Base-by-base conservation (phyloP, 1,140 invertebrate species). In the Drosophila sucinea region DNA sequence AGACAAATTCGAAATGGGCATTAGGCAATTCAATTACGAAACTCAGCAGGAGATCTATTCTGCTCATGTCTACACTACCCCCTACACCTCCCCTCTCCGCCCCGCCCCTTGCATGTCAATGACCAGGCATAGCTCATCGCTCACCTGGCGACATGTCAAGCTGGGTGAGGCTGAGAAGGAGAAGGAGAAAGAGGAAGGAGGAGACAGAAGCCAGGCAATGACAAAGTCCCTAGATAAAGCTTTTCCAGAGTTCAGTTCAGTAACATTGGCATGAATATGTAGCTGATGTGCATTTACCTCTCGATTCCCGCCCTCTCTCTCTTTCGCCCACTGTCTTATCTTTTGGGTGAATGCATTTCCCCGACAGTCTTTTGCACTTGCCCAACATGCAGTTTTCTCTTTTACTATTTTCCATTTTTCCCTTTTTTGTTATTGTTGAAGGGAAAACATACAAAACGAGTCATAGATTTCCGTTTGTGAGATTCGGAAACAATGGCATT, bases 321-420 rank as follows among this genome's bases (percentile, higher is more conserved):
- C 17, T 23, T 23, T 4, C 51, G 29, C 30, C 23, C 6, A 51
- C 23, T 44, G 29, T 41, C 29, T 40, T 40, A 29, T 27, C 25
- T 40, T 44, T 17, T 62, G 60, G n/a, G 41, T 62, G 70, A 40
- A 17, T 68, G 60, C 30, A 10, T 54, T 30, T 60, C 54, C 71
- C 66, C 85, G 76, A 86, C 79, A 87, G 84, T 87, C 83, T 86
- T 86, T 86, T 86, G 83, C 83, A 86, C 83, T 86, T 79, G 73
- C 77, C 41, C 35, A 38, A 38, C 35, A 57, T 67, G 54, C 55
- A 76, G 67, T 64, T 76, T 44, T 51, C 44, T 51, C 44, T 51
- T 51, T 51, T 51, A 51, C 44, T 51, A 51, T 51, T 51, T 62
- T 58, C 32, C 27, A 57, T 58, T 58, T 58, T 35, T 35, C 56